Evolutionary conservation across 1,140 invertebrate genomes (phyloP).

Genomic region (Neodiprion fabricii): DNA sequence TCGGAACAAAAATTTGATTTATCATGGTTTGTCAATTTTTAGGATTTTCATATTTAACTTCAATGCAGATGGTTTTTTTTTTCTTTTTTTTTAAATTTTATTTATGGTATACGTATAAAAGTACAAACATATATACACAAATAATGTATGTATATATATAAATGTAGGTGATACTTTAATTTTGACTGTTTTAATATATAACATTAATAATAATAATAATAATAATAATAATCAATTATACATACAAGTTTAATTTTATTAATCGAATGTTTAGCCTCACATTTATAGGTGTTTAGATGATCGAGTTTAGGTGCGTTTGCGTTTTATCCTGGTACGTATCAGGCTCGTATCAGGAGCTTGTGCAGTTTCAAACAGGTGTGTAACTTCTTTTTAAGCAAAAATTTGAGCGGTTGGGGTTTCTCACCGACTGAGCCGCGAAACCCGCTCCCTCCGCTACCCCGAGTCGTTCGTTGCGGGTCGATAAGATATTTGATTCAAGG

Average conservation of each 20-base stretch:
- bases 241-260: not conserved
- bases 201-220: no score
- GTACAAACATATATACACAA: not conserved
- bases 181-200: no score
- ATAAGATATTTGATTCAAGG: no score
- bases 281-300: not conserved
- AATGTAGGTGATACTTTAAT: no score
- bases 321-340: not conserved
- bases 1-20: no score
- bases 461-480: not conserved
- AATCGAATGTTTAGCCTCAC: not conserved
- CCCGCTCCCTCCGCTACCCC: conserved; percentile 2
- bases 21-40: no score
- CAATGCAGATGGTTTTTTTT: not conserved
- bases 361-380: not conserved
- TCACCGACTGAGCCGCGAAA: not conserved
- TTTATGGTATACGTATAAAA: not conserved
- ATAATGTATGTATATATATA: not conserved
- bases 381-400: not conserved
- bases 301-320: not conserved
- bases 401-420: conserved; percentile 1
- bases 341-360: not conserved
- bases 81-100: not conserved
- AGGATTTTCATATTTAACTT: no score
- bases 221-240: no score